These are phyloP conservation scores for Nestor notabilis DNA, from an alignment of 2,113 vertebrate species.

Conservation along the genomic window DNA sequence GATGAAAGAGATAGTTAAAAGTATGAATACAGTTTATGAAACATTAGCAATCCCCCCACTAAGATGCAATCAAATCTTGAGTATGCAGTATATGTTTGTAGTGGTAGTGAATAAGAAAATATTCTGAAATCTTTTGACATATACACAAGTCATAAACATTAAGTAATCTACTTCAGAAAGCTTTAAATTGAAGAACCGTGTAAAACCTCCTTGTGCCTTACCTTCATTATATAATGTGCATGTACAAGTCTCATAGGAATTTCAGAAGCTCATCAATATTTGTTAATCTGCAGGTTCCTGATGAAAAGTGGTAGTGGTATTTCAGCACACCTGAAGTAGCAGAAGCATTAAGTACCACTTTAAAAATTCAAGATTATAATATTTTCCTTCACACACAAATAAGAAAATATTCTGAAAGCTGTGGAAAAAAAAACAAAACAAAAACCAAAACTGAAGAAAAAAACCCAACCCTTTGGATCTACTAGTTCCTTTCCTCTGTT, in stretches of 20 bases:
- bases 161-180: slow-evolving; percentile 35
- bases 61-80: slow-evolving; percentile 25
- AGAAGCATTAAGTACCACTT: slow-evolving; percentile 46
- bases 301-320: slow-evolving; percentile 40
- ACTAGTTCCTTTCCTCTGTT: background rate
- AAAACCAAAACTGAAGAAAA: background rate
- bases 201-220: background rate
- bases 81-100: background rate
- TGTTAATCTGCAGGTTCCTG: slow-evolving; percentile 53
- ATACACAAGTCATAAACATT: slow-evolving; percentile 27
- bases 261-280: slow-evolving; percentile 58
- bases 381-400: slow-evolving; percentile 31
- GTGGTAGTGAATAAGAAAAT: background rate
- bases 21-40: slow-evolving; percentile 54
- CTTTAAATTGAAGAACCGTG: background rate
- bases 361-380: slow-evolving; percentile 43
- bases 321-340: slow-evolving; percentile 42
- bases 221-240: background rate
- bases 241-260: background rate
- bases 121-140: slow-evolving; percentile 16
- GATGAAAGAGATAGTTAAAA: slow-evolving; percentile 59
- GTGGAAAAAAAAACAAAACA: background rate
- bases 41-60: slow-evolving; percentile 7
- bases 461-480: background rate
- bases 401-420: slow-evolving; percentile 44